Base-by-base conservation (phyloP, 2,113 vertebrate species). In the Leptobrachium leishanense region DNA sequence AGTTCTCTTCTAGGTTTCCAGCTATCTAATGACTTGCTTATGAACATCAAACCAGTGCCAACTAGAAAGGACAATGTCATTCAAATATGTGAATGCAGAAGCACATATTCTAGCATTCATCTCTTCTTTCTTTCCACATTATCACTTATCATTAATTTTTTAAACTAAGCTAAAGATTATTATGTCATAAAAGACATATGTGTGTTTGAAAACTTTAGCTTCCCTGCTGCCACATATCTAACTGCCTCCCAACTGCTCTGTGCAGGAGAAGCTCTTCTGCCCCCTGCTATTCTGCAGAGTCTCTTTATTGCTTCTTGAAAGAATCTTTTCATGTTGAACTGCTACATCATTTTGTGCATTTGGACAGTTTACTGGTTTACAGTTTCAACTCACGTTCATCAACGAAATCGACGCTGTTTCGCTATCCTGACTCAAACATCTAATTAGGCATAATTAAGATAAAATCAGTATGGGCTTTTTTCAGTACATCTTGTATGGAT, bases 381-480 rank as follows among this genome's bases (percentile, higher is more conserved):
- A 68, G 13, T 81, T 81, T 81, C 78, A 62, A 68, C 70, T 81
- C 78, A 81, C 72, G 72, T 74, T 81, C 72, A 54, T 65, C 68
- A 72, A 39, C 5, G 57, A 66, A 81, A 66, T 72, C 71, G 46
- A 72, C n/a, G 72, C 78, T 46, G 78, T 81, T 81, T 65, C 66
- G 46, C 55, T 81, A 74, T 57, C 64, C 50, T 74, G 65, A 57
- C 64, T 81, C 67, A 5, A 74, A 71, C 78, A 81, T 50, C 72
- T 81, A 81, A 81, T 81, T 81, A 81, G 65, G 67, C 78, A 74
- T 81, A 74, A 81, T 81, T 74, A 74, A 81, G 71, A 74, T 40
- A 81, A 68, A 74, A 65, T 50, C 54, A 62, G 78, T 68, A 62
- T 74, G 78, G 78, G 65, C 71, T 66, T 70, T 79, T 81, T 68